Evolutionary conservation across 1,140 invertebrate species (phyloP).

Genomic region (Capitella teleta): DNA sequence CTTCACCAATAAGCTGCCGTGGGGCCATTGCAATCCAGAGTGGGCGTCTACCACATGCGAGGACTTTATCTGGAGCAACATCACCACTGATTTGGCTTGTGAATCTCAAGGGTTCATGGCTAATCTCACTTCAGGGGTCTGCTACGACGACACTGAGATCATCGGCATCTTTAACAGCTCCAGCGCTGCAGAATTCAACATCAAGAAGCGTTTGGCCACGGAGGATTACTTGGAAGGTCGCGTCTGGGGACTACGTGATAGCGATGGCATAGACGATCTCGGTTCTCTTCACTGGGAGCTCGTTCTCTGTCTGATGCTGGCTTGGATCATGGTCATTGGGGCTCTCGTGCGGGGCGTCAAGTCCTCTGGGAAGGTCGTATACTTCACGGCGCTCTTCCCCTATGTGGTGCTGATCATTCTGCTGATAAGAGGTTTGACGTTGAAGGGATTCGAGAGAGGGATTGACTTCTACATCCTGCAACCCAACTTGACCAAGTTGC

Average conservation of each 20-base stretch:
- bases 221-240: not conserved
- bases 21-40: slow-evolving; percentile 34
- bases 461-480: slow-evolving; percentile 12
- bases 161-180: slow-evolving; percentile 1
- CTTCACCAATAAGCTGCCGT: slow-evolving; percentile 38
- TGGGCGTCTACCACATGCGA: no score
- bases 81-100: not conserved
- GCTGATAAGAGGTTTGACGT: slow-evolving; percentile 76
- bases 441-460: slow-evolving; percentile 43
- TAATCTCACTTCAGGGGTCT: not conserved
- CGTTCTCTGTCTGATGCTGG: slow-evolving; percentile 37
- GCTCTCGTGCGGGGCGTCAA: slow-evolving; percentile 43
- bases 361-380: slow-evolving; percentile 56
- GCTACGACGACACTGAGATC: not conserved
- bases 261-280: slow-evolving; percentile 29
- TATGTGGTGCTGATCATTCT: slow-evolving; percentile 83
- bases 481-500: slow-evolving; percentile 5
- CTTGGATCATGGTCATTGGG: slow-evolving; percentile 43
- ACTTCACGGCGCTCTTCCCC: slow-evolving; percentile 89
- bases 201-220: not conserved
- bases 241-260: slow-evolving; percentile 15
- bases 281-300: slow-evolving; percentile 40
- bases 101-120: not conserved
- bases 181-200: not conserved
- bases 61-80: not conserved